Evolutionary conservation across 2,797 vertebrate species (phyloP).

Genomic region (Gouania willdenowi): DNA sequence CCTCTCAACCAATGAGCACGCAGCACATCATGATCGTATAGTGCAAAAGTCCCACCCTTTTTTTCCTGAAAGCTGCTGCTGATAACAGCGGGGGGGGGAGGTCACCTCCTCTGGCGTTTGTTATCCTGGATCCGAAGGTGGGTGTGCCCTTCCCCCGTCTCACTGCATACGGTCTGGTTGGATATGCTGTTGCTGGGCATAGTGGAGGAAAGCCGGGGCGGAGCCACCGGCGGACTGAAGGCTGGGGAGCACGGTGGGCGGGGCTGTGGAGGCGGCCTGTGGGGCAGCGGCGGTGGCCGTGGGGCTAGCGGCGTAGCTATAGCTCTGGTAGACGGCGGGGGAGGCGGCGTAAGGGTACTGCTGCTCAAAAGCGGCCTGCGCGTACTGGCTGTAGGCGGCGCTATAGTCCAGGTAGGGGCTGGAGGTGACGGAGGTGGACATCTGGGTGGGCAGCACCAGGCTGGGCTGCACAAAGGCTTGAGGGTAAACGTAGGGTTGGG

Average conservation of each 20-base stretch:
- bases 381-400: conserved; percentile 85
- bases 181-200: conserved; percentile 83
- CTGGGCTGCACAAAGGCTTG: conserved; percentile 88
- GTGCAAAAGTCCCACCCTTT: conserved; percentile 64
- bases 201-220: conserved; percentile 82
- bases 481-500: conserved; percentile 88
- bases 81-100: conserved; percentile 27
- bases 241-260: conserved; percentile 71
- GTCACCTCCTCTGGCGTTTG: conserved; percentile 25
- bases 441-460: conserved; percentile 85
- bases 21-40: conserved; percentile 58
- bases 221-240: conserved; percentile 64
- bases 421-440: conserved; percentile 80
- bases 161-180: conserved; percentile 93
- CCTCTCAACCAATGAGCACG: conserved; percentile 37
- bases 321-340: conserved; percentile 81
- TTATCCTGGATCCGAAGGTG: conserved; percentile 18
- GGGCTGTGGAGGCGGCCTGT: conserved; percentile 52
- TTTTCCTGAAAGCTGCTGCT: conserved; percentile 57
- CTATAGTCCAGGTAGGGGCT: conserved; percentile 89
- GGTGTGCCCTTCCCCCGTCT: conserved; percentile 18
- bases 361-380: conserved; percentile 85
- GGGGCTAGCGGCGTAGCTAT: conserved; percentile 80
- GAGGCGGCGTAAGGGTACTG: conserved; percentile 91
- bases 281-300: conserved; percentile 24